A percentile compares a stretch with the other conserved stretches of the same genome.
Conservation (phyloP, 2,797 vertebrate species). For the Vespertilio murinus region DNA sequence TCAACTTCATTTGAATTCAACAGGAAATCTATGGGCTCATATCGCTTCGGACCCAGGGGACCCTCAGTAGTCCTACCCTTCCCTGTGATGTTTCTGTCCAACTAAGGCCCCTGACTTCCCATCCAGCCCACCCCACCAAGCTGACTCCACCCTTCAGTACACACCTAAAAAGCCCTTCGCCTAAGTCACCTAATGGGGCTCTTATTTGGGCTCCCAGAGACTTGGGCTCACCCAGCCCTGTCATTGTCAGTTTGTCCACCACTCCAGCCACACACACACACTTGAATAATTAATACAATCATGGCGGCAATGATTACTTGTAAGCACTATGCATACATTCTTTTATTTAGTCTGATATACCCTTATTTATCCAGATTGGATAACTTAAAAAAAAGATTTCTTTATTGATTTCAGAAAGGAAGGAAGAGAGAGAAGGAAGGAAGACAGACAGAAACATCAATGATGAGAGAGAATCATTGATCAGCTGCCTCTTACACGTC, state of each 20-base stretch:
- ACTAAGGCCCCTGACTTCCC: not conserved
- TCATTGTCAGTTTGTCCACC: not conserved
- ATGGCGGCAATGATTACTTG: not conserved
- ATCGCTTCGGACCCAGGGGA: not conserved
- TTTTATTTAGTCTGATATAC: not conserved
- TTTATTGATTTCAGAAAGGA: too few relatives aligned
- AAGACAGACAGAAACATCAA: too few relatives aligned
- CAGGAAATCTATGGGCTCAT: not conserved
- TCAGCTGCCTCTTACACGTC: too few relatives aligned
- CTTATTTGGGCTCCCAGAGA: not conserved
- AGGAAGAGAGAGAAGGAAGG: too few relatives aligned
- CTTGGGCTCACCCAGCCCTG: not conserved
- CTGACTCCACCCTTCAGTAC: not conserved
- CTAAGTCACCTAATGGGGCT: not conserved
- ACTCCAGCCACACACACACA: not conserved
- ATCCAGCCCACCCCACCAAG: rapidly evolving
- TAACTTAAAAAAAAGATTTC: too few relatives aligned
- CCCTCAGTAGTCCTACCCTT: not conserved
- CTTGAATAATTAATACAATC: not conserved
- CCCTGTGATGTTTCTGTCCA: not conserved
- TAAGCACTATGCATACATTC: not conserved
- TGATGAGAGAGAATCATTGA: too few relatives aligned
- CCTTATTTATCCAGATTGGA: not conserved
- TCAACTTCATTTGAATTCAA: not conserved
- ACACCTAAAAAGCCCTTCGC: not conserved